A percentile compares a stretch with the other conserved stretches of the same genome.
Evolutionary conservation across 1,140 invertebrate species (phyloP).

Genomic region (Microvelia longipes): DNA sequence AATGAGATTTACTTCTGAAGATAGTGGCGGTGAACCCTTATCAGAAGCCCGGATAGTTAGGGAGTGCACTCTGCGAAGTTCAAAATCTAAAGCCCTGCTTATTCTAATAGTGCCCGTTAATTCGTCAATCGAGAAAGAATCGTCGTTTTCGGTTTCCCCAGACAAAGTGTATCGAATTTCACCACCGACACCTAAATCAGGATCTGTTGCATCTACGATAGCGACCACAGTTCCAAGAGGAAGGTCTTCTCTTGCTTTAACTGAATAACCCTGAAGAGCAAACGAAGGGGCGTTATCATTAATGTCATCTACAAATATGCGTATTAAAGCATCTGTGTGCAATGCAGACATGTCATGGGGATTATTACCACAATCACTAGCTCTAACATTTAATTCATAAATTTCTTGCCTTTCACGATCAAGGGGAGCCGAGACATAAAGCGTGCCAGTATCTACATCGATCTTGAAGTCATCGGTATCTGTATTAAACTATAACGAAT

Average conservation of each 20-base stretch:
- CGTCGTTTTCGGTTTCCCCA: constrained; percentile 36
- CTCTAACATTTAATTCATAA: constrained; percentile 70
- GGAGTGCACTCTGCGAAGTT: constrained; percentile 73
- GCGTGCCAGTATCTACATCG: constrained; percentile 55
- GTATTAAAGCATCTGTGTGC: constrained; percentile 57
- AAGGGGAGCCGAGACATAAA: constrained; percentile 54
- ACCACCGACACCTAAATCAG: constrained; percentile 66
- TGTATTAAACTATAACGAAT: constrained; percentile 63
- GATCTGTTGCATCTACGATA: constrained; percentile 69
- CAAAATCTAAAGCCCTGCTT: constrained; percentile 61
- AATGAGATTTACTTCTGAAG: constrained; percentile 55
- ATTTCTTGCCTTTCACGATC: constrained; percentile 69
- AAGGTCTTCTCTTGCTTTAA: constrained; percentile 80
- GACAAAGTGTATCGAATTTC: constrained; percentile 57
- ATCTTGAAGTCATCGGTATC: constrained; percentile 72
- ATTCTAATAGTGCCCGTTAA: constrained; percentile 71
- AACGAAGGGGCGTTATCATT: constrained; percentile 85
- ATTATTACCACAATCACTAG: constrained; percentile 53
- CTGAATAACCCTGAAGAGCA: constrained; percentile 50
- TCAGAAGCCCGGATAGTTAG: constrained; percentile 69
- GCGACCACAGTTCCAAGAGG: constrained; percentile 74
- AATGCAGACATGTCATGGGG: constrained; percentile 36
- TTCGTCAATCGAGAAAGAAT: constrained; percentile 55
- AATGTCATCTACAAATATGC: constrained; percentile 70
- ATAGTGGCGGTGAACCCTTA: constrained; percentile 52